phyloP scores from a whole-genome alignment of 2,113 vertebrate species.

The Trachemys scripta region DNA sequence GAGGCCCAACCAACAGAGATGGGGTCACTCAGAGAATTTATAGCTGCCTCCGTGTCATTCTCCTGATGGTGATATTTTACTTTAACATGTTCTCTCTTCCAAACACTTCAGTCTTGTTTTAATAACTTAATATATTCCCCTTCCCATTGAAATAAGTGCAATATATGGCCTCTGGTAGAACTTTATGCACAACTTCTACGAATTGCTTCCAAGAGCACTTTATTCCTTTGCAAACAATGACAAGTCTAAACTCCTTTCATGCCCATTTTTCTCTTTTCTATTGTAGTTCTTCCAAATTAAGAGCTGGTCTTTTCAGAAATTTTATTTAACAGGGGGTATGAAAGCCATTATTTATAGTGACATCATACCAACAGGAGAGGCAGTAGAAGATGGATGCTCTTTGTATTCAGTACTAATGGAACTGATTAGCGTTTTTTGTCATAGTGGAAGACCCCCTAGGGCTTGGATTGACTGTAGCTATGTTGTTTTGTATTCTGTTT shows the following conservation, averaged over 20 bases:
- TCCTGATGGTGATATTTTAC: neutral
- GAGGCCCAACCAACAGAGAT: neutral
- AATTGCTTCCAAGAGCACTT: accelerated
- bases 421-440: neutral
- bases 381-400: neutral
- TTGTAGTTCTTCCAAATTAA: neutral
- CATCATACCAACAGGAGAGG: neutral
- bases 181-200: accelerated
- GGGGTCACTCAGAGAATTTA: accelerated
- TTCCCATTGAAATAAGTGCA: neutral
- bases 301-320: neutral
- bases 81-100: accelerated
- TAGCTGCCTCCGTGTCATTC: accelerated
- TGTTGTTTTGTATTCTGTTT: constrained; percentile 5
- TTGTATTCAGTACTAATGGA: neutral
- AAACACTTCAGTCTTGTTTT: accelerated
- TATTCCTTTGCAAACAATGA: accelerated
- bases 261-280: accelerated
- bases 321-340: neutral
- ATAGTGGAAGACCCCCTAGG: neutral
- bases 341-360: neutral
- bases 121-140: neutral
- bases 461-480: neutral
- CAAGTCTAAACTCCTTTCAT: neutral
- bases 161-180: accelerated